Base-by-base conservation (phyloP, 2,888 invertebrate species). In the Sialis fuliginosa region DNA sequence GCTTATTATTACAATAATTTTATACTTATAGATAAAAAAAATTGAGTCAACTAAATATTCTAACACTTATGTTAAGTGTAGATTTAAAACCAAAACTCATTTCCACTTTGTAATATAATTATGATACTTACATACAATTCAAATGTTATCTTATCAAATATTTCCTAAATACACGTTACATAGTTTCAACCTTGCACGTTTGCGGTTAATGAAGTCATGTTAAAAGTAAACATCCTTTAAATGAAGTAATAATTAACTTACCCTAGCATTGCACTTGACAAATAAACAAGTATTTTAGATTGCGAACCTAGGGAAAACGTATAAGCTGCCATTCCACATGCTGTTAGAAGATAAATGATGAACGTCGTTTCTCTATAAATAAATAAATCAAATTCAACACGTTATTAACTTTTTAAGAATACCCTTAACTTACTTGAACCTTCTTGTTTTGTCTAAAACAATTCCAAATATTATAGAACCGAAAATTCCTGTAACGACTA, bases 401-500 rank as follows among this genome's bases (percentile, higher is more conserved):
- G 4, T 22, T 22, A 22, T 22, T 22, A 22, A 22, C 22, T 22
- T 22, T 22, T 2, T 22, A 22, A 2, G 4, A 22, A 2, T 22
- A 22, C 22, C 4, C 22, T 22, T 22, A 2, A 70, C 79, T 70
- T 63, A 86, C 84, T 93, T 95, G 71, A 88, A 96, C 57, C 75
- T 77, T 61, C 90, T 90, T 1, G 91, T 91, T 68, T 81, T 89
- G 67, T 96, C 95, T 52, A 96, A 71, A 55, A 90, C 70, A 47
- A 88, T 68, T 6, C 96, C 96, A 55, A 88, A 87, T 2, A 86
- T 67, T 5, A 96, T 80, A 0, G 92, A 90, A 2, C 95, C 95
- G 7, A 81, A 59, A 78, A 95, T 89, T 30, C 96, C 96, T 2
- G 89, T 81, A 30, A 92, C 69, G 1, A 95, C 86, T 53, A 95